Percentiles rank a stretch among this genome's conserved stretches.
Evolutionary conservation across 2,113 vertebrate genomes (phyloP).

Genomic region (Amazona guildingii): DNA sequence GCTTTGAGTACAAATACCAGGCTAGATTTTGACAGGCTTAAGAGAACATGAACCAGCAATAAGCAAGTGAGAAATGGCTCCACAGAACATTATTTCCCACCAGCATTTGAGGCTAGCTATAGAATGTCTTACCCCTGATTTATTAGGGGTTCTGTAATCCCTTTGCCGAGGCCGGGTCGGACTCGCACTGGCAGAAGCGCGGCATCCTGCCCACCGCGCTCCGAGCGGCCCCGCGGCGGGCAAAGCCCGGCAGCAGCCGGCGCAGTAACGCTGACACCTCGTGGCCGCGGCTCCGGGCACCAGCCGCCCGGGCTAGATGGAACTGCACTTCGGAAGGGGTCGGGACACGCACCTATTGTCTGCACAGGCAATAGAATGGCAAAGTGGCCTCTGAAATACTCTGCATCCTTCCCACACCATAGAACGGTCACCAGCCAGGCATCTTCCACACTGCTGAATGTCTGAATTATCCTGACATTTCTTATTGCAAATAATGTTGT

Average conservation of each 20-base stretch:
- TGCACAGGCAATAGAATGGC: not conserved
- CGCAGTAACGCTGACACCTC: conserved; percentile 60
- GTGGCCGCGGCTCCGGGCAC: not conserved
- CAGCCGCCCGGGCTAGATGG: rapidly evolving
- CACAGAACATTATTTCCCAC: rapidly evolving
- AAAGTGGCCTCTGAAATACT: rapidly evolving
- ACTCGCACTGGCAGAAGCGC: rapidly evolving
- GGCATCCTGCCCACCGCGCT: not conserved
- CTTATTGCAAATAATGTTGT: rapidly evolving
- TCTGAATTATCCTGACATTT: not conserved
- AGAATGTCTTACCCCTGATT: rapidly evolving
- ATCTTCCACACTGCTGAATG: not conserved
- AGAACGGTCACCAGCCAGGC: not conserved
- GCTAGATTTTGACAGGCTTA: not conserved
- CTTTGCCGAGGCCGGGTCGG: rapidly evolving
- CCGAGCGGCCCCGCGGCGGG: not conserved
- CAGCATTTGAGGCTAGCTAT: rapidly evolving
- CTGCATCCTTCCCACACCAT: rapidly evolving
- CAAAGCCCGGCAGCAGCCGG: not conserved
- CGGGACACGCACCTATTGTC: rapidly evolving
- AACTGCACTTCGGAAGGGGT: rapidly evolving
- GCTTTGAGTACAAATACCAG: not conserved
- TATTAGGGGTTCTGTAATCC: rapidly evolving
- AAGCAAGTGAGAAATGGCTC: not conserved
- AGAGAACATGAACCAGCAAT: rapidly evolving